A percentile compares a stretch with the other conserved stretches of the same genome.
phyloP scores from a whole-genome alignment of 2,113 vertebrate species.

The Marmota monax region DNA sequence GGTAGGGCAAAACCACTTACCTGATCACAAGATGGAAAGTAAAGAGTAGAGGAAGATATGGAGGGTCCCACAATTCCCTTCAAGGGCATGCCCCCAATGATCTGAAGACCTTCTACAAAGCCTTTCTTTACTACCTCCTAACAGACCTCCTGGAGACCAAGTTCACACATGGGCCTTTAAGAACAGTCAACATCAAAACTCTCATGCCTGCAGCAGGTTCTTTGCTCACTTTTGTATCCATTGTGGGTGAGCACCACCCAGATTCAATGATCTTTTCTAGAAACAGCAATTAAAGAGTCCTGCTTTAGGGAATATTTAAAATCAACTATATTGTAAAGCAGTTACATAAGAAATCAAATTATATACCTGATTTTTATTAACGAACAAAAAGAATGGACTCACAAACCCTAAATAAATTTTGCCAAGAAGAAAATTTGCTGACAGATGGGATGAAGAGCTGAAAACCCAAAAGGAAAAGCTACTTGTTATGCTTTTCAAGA shows the following conservation, averaged over 20 bases:
- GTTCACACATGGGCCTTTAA: not conserved
- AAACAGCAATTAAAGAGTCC: not conserved
- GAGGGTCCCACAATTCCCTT: not conserved
- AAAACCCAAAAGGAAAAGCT: not conserved
- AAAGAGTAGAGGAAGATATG: not conserved
- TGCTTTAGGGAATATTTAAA: not conserved
- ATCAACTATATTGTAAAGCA: not conserved
- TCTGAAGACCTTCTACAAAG: not conserved
- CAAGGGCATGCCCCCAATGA: not conserved
- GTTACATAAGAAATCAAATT: not conserved
- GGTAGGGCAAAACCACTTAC: not conserved
- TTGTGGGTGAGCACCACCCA: not conserved
- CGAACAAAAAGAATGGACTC: not conserved
- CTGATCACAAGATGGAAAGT: not conserved
- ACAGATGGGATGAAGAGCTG: not conserved
- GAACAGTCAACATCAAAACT: fast-evolving
- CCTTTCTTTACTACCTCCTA: not conserved
- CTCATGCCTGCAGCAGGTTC: not conserved
- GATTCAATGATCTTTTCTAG: not conserved
- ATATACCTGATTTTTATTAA: not conserved
- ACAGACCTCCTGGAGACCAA: not conserved
- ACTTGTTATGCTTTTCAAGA: not conserved
- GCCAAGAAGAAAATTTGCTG: constrained; percentile 32
- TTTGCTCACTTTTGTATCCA: not conserved
- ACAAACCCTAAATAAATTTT: not conserved